Evolutionary conservation across 1,140 invertebrate genomes (phyloP), one percentile per base, ranked within the genome.

Genomic region (Nasonia longicornis): DNA sequence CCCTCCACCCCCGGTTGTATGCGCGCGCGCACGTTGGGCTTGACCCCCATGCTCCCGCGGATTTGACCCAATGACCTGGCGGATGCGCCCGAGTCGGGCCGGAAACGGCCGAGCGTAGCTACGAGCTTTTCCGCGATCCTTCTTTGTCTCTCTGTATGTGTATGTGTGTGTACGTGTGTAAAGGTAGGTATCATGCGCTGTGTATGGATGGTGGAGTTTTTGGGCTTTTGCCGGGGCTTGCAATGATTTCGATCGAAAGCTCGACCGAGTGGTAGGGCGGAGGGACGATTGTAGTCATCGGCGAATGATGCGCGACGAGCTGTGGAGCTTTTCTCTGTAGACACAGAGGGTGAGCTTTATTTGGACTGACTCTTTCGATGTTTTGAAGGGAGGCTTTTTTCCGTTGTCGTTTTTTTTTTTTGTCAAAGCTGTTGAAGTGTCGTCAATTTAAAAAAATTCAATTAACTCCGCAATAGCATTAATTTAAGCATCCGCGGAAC

Each of bases 41-140:
- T 79, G 81, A 82, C 72, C 81, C 77, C 77, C 81, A 75, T 79
- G 81, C 77, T 70, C 58, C n/a, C 31, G 80, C 42, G 52, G 77
- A 73, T 82, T 82, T 82, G 81, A 82, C 81, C 81, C 73, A 82
- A 82, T 82, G 81, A 82, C 81, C 81, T 52, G 81, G 45, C 77
- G 77, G 29, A 74, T 42, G 48, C 20, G 3, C 20, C 77, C 81
- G 81, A 82, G 42, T 52, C n/a, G 12, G 1, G 16, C 64, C 81
- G 77, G 77, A 79, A 79, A 66, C 58, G 31, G 2, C 26, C 77
- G 76, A 82, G 2, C 45, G 14, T 38, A 38, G 63, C 64, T n/a
- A 11, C 77, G 22, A 14, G 69, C 77, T 58, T 14, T 72, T 71
- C 31, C 69, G 45, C n/a, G 42, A 52, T 48, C 45, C n/a, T 35